Evolutionary conservation across 2,113 vertebrate species (phyloP), one percentile per base, ranked within the genome.

Genomic region (Anguilla japonica): DNA sequence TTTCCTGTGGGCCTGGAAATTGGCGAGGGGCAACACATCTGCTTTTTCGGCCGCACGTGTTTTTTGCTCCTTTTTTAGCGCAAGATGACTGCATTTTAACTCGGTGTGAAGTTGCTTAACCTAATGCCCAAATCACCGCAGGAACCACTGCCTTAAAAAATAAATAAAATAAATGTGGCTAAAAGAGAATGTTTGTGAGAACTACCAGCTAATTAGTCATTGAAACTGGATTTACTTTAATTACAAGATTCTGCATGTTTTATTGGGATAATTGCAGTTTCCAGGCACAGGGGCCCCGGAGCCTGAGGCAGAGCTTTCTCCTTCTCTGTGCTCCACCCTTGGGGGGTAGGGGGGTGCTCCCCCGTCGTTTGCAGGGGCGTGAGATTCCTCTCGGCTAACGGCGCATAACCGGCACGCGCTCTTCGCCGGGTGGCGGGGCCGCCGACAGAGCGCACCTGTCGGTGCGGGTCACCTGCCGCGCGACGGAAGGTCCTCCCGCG

Each of bases 211-310:
- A 79, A 85, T 85, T 79, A 79, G 78, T 56, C 79, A 80, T 79
- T 53, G 11, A 53, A 87, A 83, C 71, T 56, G 81, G 86, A 87
- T 87, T 87, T 83, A 50, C 34, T 79, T 15, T 79, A 83, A 83
- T 87, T 60, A 81, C 53, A 26, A 79, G 18, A 81, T 34, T 41
- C 40, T 57, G 78, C n/a, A 56, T 15, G 18, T 56, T 75, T 75
- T 34, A 75, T 75, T 75, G 26, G 71, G 71, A 9, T 75, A 75
- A 78, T 34, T 75, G 14, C 41, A 75, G 18, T 67, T 34, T 34
- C 50, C 81, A 83, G n/a, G 53, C 81, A 83, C n/a, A 43, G 46
- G 75, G 11, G 50, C 78, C 34, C 80, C 40, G 50, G 71, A 57
- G 46, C 84, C 46, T 56, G 79, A 40, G 50, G 84, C 75, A 80